These are phyloP conservation scores for Parasteatoda lunata DNA, from an alignment of 2,888 invertebrate genomes.

Conservation along the genomic window DNA sequence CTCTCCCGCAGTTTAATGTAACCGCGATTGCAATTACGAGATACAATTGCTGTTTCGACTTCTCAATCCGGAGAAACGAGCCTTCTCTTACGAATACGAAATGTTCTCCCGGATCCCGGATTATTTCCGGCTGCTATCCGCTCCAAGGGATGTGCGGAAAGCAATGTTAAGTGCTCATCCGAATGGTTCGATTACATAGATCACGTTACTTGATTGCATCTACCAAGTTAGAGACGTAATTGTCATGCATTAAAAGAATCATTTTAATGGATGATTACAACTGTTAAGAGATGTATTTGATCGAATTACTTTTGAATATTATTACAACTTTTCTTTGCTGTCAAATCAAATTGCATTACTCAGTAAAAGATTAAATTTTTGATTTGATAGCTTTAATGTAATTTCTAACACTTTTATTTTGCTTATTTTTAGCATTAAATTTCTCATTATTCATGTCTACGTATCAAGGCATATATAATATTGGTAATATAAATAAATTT, in stretches of 20 bases:
- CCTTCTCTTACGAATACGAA: constrained; percentile 38
- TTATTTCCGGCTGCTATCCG: constrained; percentile 30
- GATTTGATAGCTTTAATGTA: no score
- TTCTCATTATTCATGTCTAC: no score
- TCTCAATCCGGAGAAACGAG: constrained; percentile 26
- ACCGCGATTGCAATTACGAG: constrained; percentile 57
- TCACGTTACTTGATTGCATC: neutral
- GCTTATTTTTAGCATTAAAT: no score
- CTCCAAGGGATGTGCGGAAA: neutral
- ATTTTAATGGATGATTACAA: neutral
- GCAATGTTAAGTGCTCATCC: neutral
- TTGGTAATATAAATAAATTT: no score
- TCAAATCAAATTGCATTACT: no score
- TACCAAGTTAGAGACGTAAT: neutral
- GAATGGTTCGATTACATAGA: neutral
- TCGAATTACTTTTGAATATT: no score
- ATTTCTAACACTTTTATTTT: no score
- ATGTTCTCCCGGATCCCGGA: constrained; percentile 17
- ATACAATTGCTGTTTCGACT: constrained; percentile 54
- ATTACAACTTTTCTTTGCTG: no score
- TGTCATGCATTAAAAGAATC: neutral
- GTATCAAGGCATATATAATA: no score
- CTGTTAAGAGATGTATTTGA: neutral
- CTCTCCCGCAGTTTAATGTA: constrained; percentile 36
- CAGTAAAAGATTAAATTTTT: no score